phyloP scores from a whole-genome alignment of 2,888 invertebrate species.

The Cactoblastis cactorum region DNA sequence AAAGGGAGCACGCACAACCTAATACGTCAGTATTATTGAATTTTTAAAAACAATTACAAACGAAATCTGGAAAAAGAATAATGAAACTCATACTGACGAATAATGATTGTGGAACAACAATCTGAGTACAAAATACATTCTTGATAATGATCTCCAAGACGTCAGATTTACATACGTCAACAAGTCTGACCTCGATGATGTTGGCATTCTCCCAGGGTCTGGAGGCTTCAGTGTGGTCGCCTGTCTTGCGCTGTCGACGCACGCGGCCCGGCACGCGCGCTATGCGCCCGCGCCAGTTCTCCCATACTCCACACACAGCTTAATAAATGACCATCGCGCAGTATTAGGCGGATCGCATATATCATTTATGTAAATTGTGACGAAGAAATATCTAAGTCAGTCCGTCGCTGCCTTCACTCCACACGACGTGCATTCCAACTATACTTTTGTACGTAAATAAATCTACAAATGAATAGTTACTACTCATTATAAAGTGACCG shows the following conservation, averaged over 20 bases:
- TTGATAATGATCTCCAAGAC: constrained; percentile 49
- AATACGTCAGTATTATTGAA: constrained; percentile 20
- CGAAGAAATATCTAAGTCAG: constrained; percentile 77
- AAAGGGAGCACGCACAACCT: constrained; percentile 50
- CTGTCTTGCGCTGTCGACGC: constrained; percentile 60
- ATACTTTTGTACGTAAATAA: constrained; percentile 49
- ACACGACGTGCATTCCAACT: constrained; percentile 70
- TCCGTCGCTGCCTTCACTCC: constrained; percentile 60
- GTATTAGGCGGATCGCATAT: constrained; percentile 76
- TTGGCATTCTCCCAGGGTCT: constrained; percentile 36
- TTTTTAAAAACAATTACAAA: neutral
- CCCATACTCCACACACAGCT: constrained; percentile 54
- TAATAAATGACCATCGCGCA: constrained; percentile 72
- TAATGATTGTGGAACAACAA: constrained; percentile 16
- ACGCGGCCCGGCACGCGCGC: constrained; percentile 64
- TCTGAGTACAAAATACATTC: constrained; percentile 16
- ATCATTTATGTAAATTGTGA: constrained; percentile 80
- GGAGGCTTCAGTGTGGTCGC: constrained; percentile 64
- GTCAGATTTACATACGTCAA: constrained; percentile 67
- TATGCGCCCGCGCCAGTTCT: constrained; percentile 57
- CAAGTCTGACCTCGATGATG: constrained; percentile 51
- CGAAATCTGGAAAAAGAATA: neutral
- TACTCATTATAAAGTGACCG: constrained; percentile 40
- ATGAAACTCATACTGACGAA: neutral
- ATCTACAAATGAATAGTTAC: constrained; percentile 48